Percentiles rank a stretch among this genome's conserved stretches.
phyloP scores from a whole-genome alignment of 2,888 invertebrate species.

The Leptopilina syphax region DNA sequence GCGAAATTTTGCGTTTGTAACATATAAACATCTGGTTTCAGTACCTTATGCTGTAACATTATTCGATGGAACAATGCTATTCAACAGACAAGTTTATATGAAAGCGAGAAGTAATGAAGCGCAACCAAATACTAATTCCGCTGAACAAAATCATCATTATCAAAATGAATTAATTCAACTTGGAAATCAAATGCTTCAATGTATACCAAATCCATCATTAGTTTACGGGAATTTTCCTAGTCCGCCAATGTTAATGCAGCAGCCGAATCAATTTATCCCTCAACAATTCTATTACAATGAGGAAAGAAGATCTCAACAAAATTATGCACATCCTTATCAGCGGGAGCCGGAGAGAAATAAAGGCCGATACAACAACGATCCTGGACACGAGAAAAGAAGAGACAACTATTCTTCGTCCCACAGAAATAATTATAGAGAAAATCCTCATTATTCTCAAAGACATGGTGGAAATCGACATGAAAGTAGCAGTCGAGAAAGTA shows the following conservation, averaged over 20 bases:
- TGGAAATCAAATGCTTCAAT: slow-evolving; percentile 64
- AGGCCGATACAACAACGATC: slow-evolving; percentile 50
- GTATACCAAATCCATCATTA: slow-evolving; percentile 49
- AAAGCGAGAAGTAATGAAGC: slow-evolving; percentile 70
- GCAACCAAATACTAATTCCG: slow-evolving; percentile 48
- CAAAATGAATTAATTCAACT: slow-evolving; percentile 60
- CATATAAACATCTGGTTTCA: slow-evolving; percentile 86
- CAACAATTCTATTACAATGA: slow-evolving; percentile 52
- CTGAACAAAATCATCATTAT: slow-evolving; percentile 41
- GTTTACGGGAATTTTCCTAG: slow-evolving; percentile 53
- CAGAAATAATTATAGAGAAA: slow-evolving; percentile 52
- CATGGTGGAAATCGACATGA: slow-evolving; percentile 47
- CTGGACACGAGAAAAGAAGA: slow-evolving; percentile 51
- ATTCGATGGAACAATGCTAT: slow-evolving; percentile 85
- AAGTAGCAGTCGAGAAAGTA: slow-evolving; percentile 41
- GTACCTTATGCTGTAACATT: slow-evolving; percentile 87
- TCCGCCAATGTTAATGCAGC: slow-evolving; percentile 52
- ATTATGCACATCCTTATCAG: slow-evolving; percentile 60
- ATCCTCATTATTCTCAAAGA: slow-evolving; percentile 52
- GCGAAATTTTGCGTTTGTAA: slow-evolving; percentile 87
- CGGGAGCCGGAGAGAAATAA: slow-evolving; percentile 46
- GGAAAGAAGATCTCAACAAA: slow-evolving; percentile 53
- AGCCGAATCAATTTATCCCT: slow-evolving; percentile 57
- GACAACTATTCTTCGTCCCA: slow-evolving; percentile 53
- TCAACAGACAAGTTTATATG: slow-evolving; percentile 80